Percentiles rank a stretch among this genome's conserved stretches.
Evolutionary conservation across 2,888 invertebrate species (phyloP).

Genomic region (Caradrina clavipalpis): DNA sequence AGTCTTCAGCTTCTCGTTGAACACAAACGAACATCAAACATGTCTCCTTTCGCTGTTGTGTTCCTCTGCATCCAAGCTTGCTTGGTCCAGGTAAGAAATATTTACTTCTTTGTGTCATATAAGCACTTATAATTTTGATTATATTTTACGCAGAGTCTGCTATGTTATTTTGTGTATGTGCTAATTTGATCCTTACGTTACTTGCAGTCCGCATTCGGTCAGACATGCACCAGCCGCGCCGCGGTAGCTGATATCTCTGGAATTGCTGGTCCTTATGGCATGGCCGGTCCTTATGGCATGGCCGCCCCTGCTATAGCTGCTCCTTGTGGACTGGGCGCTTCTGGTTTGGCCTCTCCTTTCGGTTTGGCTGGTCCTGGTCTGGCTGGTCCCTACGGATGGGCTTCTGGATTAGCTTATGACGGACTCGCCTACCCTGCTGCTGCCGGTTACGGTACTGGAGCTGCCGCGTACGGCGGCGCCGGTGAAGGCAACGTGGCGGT

Average conservation of each 20-base stretch:
- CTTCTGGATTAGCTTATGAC: constrained; percentile 19
- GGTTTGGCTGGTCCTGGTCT: not conserved
- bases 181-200: not conserved
- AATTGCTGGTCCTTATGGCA: not conserved
- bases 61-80: constrained; percentile 55
- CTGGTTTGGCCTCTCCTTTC: no score
- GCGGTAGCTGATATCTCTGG: not conserved
- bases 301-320: not conserved
- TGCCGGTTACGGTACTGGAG: constrained; percentile 4
- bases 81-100: constrained; percentile 49
- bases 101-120: not conserved
- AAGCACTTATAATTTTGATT: no score
- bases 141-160: no score
- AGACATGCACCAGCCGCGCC: not conserved
- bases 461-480: constrained; percentile 47
- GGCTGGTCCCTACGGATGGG: constrained; percentile 13
- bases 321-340: no score
- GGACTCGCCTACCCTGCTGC: constrained; percentile 18
- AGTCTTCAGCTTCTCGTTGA: constrained; percentile 39
- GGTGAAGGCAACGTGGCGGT: constrained; percentile 61
- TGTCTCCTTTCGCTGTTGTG: constrained; percentile 45
- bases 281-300: not conserved
- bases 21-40: constrained; percentile 25
- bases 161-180: not conserved
- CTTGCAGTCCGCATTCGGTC: not conserved